Percentiles rank a stretch among this genome's conserved stretches.
Evolutionary conservation across 2,797 vertebrate genomes (phyloP).

Genomic region (Alexandromys oeconomus): DNA sequence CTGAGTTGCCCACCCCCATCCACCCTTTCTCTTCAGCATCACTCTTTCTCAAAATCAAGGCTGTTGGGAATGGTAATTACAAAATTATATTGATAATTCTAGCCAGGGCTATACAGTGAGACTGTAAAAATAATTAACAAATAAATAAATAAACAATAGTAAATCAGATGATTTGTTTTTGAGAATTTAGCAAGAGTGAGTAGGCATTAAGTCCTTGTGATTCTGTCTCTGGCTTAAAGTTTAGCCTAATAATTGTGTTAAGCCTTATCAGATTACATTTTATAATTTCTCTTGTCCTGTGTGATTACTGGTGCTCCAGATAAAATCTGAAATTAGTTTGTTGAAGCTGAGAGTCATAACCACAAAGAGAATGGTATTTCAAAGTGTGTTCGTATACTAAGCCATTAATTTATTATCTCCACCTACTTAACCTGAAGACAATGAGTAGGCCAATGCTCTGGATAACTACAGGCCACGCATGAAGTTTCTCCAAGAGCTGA

Average conservation of each 20-base stretch:
- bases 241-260: constrained; percentile 68
- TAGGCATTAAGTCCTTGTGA: constrained; percentile 67
- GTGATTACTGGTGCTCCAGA: constrained; percentile 82
- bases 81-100: neutral
- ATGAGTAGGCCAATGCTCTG: constrained; percentile 84
- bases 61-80: neutral
- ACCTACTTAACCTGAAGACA: constrained; percentile 82
- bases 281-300: constrained; percentile 87
- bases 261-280: constrained; percentile 80
- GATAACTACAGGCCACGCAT: constrained; percentile 79
- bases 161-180: constrained; percentile 46
- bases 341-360: constrained; percentile 87
- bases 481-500: constrained; percentile 80
- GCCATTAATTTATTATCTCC: constrained; percentile 91
- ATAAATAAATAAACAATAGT: neutral
- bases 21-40: neutral
- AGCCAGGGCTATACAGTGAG: neutral
- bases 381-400: constrained; percentile 88
- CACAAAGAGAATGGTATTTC: constrained; percentile 84
- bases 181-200: constrained; percentile 52
- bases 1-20: neutral
- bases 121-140: neutral
- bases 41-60: constrained; percentile 53
- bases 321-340: constrained; percentile 88
- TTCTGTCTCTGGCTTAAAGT: constrained; percentile 75